These are phyloP conservation scores for Machimus atricapillus DNA, from an alignment of 2,888 invertebrate species.

Conservation along the genomic window DNA sequence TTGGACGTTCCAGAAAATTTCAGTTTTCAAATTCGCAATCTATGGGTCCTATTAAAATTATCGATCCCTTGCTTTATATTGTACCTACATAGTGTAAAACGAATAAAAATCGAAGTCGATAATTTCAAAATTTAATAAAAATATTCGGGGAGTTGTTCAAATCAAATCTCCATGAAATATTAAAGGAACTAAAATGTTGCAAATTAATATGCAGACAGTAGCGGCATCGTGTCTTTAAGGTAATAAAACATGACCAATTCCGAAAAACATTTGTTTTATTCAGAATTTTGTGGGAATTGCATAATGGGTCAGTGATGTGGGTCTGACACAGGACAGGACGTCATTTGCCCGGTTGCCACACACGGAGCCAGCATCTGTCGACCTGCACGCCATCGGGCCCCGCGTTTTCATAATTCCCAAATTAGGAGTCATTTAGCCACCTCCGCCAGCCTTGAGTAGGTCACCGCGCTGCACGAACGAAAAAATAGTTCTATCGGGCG, in stretches of 20 bases:
- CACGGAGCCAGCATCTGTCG: constrained; percentile 15
- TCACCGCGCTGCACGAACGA: not conserved
- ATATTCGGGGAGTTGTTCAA: not conserved
- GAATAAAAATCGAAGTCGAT: not conserved
- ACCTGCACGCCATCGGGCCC: not conserved
- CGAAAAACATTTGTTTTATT: not conserved
- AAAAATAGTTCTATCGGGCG: not conserved
- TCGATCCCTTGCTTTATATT: no score
- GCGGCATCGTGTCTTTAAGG: not conserved
- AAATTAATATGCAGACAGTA: not conserved
- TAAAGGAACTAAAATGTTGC: not conserved
- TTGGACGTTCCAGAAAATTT: no score
- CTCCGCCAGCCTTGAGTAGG: constrained; percentile 43
- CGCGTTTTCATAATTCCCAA: constrained; percentile 22
- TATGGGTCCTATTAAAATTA: no score
- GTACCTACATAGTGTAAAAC: no score
- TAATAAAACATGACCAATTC: not conserved
- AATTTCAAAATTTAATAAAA: not conserved
- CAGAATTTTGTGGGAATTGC: not conserved
- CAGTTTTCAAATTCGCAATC: no score
- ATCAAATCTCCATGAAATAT: not conserved
- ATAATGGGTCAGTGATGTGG: not conserved
- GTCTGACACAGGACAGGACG: constrained; percentile 18
- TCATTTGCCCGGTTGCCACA: not conserved
- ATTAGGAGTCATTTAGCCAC: constrained; percentile 44